A percentile compares a stretch with the other conserved stretches of the same genome.
These are phyloP conservation scores for Centropus bengalensis DNA, from an alignment of 2,113 vertebrate species.

Conservation along the genomic window DNA sequence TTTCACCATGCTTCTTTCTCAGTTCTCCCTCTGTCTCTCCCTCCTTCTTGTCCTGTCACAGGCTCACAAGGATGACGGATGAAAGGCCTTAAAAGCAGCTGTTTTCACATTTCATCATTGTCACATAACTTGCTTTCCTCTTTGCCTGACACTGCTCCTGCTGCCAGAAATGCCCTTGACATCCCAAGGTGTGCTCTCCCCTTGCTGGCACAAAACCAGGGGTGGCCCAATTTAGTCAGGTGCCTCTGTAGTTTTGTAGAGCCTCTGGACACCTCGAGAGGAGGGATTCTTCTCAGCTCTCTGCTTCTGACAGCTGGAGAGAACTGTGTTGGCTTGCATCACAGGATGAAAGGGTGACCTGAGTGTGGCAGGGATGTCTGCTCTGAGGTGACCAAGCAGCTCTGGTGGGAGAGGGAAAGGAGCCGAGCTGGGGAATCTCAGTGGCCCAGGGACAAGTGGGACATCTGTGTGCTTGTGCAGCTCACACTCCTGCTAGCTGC, in stretches of 20 bases:
- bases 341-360: not conserved
- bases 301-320: not conserved
- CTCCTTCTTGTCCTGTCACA: constrained; percentile 38
- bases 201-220: rapidly evolving
- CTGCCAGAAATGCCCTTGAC: constrained; percentile 50
- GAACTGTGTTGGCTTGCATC: rapidly evolving
- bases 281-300: not conserved
- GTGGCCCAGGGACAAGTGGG: not conserved
- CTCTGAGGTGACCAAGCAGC: not conserved
- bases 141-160: not conserved
- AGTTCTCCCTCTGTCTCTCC: not conserved
- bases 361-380: not conserved
- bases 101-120: constrained; percentile 59
- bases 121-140: constrained; percentile 16
- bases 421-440: not conserved
- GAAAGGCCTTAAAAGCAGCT: constrained; percentile 54
- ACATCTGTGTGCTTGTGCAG: not conserved
- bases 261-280: not conserved
- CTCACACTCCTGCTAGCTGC: not conserved
- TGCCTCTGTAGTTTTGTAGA: not conserved
- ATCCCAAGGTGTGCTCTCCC: not conserved
- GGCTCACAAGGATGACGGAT: constrained; percentile 56
- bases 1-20: not conserved
- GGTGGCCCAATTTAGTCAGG: not conserved
- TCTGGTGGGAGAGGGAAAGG: not conserved